These are phyloP conservation scores for Sesamia nonagrioides DNA, from an alignment of 1,140 invertebrate species.

Conservation along the genomic window DNA sequence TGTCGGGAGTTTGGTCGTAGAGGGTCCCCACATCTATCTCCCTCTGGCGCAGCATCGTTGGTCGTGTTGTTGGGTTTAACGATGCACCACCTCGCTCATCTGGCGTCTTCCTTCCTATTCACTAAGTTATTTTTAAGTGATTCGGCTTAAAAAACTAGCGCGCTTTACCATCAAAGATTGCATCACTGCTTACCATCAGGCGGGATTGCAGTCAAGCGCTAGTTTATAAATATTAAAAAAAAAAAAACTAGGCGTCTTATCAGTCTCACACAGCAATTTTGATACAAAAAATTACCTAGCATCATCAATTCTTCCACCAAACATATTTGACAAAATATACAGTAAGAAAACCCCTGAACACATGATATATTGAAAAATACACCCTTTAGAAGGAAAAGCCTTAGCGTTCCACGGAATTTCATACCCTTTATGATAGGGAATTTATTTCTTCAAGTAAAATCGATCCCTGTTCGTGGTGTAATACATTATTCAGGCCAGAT, in stretches of 20 bases:
- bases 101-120: too few relatives aligned
- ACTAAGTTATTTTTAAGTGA: too few relatives aligned
- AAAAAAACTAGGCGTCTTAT: not conserved
- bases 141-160: too few relatives aligned
- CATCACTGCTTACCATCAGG: too few relatives aligned
- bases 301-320: slow-evolving; percentile 13
- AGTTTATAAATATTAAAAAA: too few relatives aligned
- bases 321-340: slow-evolving; percentile 24
- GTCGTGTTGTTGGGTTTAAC: too few relatives aligned
- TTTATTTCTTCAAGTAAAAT: slow-evolving; percentile 33
- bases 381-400: not conserved
- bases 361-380: slow-evolving; percentile 20
- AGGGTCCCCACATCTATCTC: too few relatives aligned
- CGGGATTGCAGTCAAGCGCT: too few relatives aligned
- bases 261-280: not conserved
- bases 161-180: too few relatives aligned
- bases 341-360: not conserved
- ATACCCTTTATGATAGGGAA: slow-evolving; percentile 13
- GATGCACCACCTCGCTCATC: too few relatives aligned
- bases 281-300: not conserved
- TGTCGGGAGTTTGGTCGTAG: too few relatives aligned
- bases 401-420: not conserved
- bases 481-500: slow-evolving; percentile 38
- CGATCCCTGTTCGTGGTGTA: slow-evolving; percentile 9
- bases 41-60: too few relatives aligned